Base-by-base conservation (phyloP, 2,113 vertebrate species). In the Cryptotis parvus region DNA sequence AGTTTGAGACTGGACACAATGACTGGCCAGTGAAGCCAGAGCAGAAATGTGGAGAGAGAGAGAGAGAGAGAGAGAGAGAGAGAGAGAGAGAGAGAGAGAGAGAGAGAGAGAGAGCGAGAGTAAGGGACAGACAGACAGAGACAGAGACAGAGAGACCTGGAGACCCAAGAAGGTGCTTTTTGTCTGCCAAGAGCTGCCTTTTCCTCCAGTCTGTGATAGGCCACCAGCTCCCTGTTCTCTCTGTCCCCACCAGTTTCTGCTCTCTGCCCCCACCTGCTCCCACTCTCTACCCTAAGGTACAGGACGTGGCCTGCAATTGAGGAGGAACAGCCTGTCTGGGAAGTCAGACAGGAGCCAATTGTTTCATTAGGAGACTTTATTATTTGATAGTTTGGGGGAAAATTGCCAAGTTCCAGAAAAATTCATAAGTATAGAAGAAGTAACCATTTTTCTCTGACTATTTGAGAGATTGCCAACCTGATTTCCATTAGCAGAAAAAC, bases 51-150 rank as follows among this genome's bases (percentile, higher is more conserved):
- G 43, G 72, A 52, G 61, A 49, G 84, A 85, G 43, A 83, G 73
- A 45, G 83, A 83, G 58, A 83, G 73, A 41, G 88, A 85, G 22
- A n/a, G 74, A 87, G 76, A 83, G 72, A 45, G 86, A 83, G 65
- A 83, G 68, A 35, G 88, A 85, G 72, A 43, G 66, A 49, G 81
- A 85, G 52, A 83, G 68, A 41, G 86, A 85, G 65, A 22, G 22
- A 58, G 18, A 58, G 6, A 20, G 20, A 55, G 20, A 55, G 52
- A 55, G 20, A 55, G 20, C 15, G 52, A 20, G 52, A 55, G 20
- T 5, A 18, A 55, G 52, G 4, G 20, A 20, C 15, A 55, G 15
- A 55, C 3, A 55, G 18, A 55, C 15, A 52, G 16, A 52, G 16
- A 16, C 10, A 52, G 16, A 52, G 49, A 52, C 10, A 52, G 22